A percentile compares a stretch with the other conserved stretches of the same genome.
These are phyloP conservation scores for Euphonia xanthogaster DNA, from an alignment of 2,797 vertebrate genomes.

Conservation along the genomic window DNA sequence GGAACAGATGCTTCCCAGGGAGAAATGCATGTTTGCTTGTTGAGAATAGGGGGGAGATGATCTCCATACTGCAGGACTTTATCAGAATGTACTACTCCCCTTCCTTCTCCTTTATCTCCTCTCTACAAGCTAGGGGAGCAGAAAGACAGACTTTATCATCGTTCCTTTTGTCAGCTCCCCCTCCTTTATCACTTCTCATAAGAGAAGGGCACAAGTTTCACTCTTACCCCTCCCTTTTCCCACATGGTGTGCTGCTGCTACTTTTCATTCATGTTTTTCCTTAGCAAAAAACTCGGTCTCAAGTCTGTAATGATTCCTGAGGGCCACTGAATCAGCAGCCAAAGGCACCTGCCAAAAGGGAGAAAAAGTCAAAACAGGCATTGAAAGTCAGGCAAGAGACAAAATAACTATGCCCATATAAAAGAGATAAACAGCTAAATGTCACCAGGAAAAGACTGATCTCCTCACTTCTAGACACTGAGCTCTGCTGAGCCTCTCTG, in stretches of 20 bases:
- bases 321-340: not conserved
- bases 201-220: not conserved
- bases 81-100: not conserved
- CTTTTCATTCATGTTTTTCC: not conserved
- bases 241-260: not conserved
- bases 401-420: not conserved
- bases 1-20: constrained; percentile 6
- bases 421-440: not conserved
- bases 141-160: not conserved
- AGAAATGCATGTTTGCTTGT: not conserved
- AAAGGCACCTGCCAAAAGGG: not conserved
- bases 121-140: not conserved
- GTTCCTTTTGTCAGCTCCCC: not conserved
- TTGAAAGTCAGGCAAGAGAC: not conserved
- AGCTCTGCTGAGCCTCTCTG: not conserved
- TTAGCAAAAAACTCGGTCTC: not conserved
- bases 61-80: not conserved
- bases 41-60: not conserved
- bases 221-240: not conserved
- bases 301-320: not conserved
- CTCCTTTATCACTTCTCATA: not conserved
- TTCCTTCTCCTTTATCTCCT: not conserved
- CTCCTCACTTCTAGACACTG: not conserved
- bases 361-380: not conserved
- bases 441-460: not conserved